These are phyloP conservation scores for Iguana delicatissima DNA, from an alignment of 2,797 vertebrate genomes.

Conservation along the genomic window DNA sequence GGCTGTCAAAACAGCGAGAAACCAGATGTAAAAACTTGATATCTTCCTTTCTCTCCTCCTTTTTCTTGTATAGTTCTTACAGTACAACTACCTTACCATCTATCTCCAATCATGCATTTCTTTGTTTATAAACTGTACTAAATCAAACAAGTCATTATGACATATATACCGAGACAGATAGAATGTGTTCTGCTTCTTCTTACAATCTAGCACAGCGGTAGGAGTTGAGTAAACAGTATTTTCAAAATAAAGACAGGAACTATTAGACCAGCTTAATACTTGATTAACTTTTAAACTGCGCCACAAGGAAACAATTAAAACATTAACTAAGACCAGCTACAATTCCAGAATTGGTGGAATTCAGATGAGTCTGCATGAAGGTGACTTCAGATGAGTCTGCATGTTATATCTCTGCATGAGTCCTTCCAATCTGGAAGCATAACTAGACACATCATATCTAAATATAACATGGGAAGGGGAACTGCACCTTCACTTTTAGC, in stretches of 20 bases:
- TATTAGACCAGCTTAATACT: conserved; percentile 2
- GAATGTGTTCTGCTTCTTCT: conserved; percentile 21
- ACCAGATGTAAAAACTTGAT: conserved; percentile 44
- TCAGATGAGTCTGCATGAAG: not conserved
- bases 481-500: not conserved
- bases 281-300: not conserved
- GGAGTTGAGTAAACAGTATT: not conserved
- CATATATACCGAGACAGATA: not conserved
- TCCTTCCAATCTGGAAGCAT: not conserved
- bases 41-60: not conserved
- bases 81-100: conserved; percentile 53
- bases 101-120: conserved; percentile 42
- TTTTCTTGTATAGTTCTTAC: conserved; percentile 24
- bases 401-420: not conserved
- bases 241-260: conserved; percentile 15
- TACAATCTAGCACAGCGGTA: not conserved
- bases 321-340: not conserved
- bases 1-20: conserved; percentile 40
- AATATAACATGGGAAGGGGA: not conserved
- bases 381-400: not conserved
- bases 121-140: conserved; percentile 29
- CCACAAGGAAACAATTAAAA: conserved; percentile 9
- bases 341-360: not conserved
- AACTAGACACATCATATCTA: not conserved
- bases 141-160: conserved; percentile 5